Percentiles rank a stretch among this genome's conserved stretches.
These are phyloP conservation scores for Apogon hyalosoma DNA, from an alignment of 2,797 vertebrate genomes.

Conservation along the genomic window DNA sequence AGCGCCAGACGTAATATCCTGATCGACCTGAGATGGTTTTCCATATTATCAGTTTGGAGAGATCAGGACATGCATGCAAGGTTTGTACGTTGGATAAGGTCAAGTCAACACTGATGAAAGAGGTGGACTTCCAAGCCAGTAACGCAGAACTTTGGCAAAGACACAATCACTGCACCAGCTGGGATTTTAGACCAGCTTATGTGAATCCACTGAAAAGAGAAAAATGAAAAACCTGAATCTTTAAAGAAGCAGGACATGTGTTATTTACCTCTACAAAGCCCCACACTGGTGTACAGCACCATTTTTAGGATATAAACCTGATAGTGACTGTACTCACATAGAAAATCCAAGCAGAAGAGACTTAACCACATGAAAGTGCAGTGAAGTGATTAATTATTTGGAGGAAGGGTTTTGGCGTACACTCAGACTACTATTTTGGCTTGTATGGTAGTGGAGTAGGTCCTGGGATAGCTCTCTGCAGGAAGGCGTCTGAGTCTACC, in stretches of 20 bases:
- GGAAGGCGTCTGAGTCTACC: too few species aligned
- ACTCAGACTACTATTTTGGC: too few species aligned
- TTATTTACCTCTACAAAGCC: conserved; percentile 11
- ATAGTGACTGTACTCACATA: too few species aligned
- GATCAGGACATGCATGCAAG: conserved; percentile 9
- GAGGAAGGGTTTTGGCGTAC: too few species aligned
- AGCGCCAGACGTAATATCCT: conserved; percentile 62
- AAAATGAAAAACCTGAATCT: conserved; percentile 42
- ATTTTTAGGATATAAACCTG: too few species aligned
- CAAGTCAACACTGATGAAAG: conserved; percentile 25
- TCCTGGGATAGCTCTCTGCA: too few species aligned
- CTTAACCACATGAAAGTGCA: too few species aligned
- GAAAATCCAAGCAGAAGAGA: too few species aligned
- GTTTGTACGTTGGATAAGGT: conserved; percentile 35
- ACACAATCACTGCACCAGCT: conserved; percentile 12
- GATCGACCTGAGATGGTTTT: conserved; percentile 58
- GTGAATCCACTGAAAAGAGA: conserved; percentile 12
- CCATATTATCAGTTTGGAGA: conserved; percentile 54
- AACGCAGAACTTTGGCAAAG: conserved; percentile 31
- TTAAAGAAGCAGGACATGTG: conserved; percentile 26
- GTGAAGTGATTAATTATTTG: too few species aligned
- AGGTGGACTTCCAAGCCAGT: conserved; percentile 30
- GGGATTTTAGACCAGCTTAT: conserved; percentile 42
- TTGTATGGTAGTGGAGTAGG: too few species aligned
- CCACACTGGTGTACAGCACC: too few species aligned